These are phyloP conservation scores for Arvicanthis niloticus DNA, from an alignment of 2,113 vertebrate species.

Conservation along the genomic window DNA sequence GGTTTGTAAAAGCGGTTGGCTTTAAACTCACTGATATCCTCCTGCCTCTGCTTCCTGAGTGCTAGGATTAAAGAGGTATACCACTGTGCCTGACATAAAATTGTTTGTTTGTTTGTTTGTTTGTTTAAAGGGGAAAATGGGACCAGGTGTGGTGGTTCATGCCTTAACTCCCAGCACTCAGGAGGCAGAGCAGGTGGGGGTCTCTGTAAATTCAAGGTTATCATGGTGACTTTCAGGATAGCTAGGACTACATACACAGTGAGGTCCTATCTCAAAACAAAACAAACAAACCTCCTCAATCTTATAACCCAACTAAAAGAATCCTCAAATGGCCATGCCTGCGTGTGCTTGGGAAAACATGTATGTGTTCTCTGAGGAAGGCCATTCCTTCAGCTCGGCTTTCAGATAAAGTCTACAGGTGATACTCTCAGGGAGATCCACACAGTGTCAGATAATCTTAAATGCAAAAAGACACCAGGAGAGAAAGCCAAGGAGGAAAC, in stretches of 20 bases:
- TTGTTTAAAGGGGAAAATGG: neutral
- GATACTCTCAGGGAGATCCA: neutral
- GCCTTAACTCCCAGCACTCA: neutral
- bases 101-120: neutral
- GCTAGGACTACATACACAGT: neutral
- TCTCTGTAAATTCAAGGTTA: neutral
- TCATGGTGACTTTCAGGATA: neutral
- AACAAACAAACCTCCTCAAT: neutral
- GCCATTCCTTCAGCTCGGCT: neutral
- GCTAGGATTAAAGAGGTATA: neutral
- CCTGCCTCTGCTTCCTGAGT: neutral
- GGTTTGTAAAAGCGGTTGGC: neutral
- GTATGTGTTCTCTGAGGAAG: neutral
- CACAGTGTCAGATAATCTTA: slow-evolving; percentile 4
- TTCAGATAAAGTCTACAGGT: neutral
- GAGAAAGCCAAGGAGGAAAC: neutral
- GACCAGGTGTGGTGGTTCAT: fast-evolving
- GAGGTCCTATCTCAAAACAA: neutral
- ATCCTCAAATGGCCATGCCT: neutral
- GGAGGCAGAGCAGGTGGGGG: neutral
- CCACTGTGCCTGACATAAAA: neutral
- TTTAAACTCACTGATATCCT: neutral
- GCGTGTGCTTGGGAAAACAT: neutral
- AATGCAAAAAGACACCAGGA: neutral
- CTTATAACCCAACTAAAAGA: neutral